Evolutionary conservation across 2,113 vertebrate genomes (phyloP).

Genomic region (Climacteris rufus): DNA sequence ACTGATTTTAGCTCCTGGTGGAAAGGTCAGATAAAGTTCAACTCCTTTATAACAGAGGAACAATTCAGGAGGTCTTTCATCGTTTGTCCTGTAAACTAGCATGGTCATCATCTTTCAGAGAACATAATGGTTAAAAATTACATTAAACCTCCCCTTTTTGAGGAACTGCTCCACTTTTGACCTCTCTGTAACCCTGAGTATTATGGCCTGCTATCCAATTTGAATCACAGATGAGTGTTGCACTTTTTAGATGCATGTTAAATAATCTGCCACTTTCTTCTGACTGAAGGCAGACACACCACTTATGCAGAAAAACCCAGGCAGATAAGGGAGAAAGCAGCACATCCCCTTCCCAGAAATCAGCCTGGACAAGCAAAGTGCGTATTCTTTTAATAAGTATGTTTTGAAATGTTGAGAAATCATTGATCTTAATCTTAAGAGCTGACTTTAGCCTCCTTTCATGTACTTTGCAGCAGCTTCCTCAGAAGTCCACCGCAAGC

Average conservation of each 20-base stretch:
- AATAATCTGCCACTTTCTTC: constrained; percentile 6
- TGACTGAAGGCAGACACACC: background rate
- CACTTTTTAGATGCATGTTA: background rate
- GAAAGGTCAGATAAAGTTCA: constrained; percentile 59
- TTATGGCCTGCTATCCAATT: background rate
- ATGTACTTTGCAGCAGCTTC: background rate
- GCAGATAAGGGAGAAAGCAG: constrained; percentile 12
- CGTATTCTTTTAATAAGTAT: background rate
- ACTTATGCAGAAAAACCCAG: background rate
- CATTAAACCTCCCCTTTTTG: background rate
- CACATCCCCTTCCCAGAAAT: background rate
- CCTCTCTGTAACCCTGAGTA: background rate
- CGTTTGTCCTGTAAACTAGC: background rate
- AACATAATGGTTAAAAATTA: constrained; percentile 31
- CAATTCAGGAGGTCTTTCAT: background rate
- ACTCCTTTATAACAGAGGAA: background rate
- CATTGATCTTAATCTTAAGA: constrained; percentile 29
- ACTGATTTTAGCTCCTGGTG: background rate
- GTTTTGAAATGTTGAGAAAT: constrained; percentile 35
- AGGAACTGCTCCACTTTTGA: background rate
- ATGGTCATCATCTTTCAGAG: background rate
- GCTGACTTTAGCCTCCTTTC: background rate
- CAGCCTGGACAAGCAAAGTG: background rate
- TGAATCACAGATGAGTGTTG: constrained; percentile 6
- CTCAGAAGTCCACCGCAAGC: background rate